These are phyloP conservation scores for Lytechinus variegatus DNA, from an alignment of 35 echinoderm and acorn worm species.

Conservation along the genomic window DNA sequence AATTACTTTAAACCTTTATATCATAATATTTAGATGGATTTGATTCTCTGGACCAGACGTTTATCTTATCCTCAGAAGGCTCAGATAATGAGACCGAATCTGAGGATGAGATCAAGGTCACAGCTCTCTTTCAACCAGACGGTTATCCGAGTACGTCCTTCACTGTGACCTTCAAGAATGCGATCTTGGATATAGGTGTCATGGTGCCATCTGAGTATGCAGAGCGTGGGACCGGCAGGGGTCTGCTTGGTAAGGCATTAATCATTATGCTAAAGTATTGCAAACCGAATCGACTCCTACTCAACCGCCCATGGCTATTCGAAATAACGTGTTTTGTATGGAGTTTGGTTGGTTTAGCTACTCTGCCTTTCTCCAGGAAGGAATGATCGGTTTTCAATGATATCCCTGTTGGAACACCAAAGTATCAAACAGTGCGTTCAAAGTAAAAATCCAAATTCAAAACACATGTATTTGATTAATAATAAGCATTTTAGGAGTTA, in stretches of 20 bases:
- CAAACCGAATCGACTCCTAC: too few species aligned
- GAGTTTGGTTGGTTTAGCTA: too few species aligned
- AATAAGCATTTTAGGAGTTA: too few species aligned
- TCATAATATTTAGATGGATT: not conserved
- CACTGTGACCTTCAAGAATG: not conserved
- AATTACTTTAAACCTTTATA: not conserved
- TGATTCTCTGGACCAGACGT: not conserved
- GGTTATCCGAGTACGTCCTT: not conserved
- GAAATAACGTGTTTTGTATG: too few species aligned
- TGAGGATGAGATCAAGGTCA: slow-evolving; percentile 1
- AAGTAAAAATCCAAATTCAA: too few species aligned
- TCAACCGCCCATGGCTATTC: too few species aligned
- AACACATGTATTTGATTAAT: too few species aligned
- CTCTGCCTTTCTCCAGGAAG: too few species aligned
- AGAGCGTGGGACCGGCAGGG: not conserved
- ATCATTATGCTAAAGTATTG: too few species aligned
- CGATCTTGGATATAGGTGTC: not conserved
- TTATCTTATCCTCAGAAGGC: not conserved
- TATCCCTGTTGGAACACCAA: too few species aligned
- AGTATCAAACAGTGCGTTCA: too few species aligned
- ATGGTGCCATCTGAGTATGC: not conserved
- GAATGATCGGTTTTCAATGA: too few species aligned
- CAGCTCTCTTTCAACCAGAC: not conserved
- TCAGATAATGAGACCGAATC: not conserved
- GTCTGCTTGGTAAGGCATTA: not conserved